Conservation (phyloP, 1,140 invertebrate species). For the Nephotettix cincticeps region DNA sequence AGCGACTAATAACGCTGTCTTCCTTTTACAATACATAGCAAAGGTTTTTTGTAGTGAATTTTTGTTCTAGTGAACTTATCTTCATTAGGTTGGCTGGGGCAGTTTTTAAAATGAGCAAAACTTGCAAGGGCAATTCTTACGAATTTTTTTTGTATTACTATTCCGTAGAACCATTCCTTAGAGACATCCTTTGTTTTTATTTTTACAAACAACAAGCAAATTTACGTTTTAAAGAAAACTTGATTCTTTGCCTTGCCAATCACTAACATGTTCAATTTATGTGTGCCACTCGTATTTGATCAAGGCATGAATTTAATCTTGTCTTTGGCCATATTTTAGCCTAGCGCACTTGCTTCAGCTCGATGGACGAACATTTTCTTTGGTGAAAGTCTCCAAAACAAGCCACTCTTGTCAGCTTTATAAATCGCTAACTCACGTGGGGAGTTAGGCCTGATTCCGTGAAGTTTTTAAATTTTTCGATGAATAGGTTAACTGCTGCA, state of each 20-base stretch:
- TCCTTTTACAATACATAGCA: not conserved
- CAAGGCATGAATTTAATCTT: slow-evolving; percentile 45
- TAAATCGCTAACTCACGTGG: no score
- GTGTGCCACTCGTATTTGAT: slow-evolving; percentile 44
- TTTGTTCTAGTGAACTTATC: not conserved
- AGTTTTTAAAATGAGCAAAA: not conserved
- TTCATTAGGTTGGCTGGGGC: not conserved
- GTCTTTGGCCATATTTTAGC: slow-evolving; percentile 43
- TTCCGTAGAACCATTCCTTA: not conserved
- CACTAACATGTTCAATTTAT: slow-evolving; percentile 43
- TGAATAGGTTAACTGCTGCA: not conserved
- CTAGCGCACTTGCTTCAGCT: not conserved
- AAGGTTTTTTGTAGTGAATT: not conserved
- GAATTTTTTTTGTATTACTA: no score
- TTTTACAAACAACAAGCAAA: not conserved
- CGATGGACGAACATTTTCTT: not conserved
- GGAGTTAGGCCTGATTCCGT: not conserved
- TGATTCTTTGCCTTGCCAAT: slow-evolving; percentile 45
- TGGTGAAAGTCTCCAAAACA: not conserved
- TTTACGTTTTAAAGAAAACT: slow-evolving; percentile 39
- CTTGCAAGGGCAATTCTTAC: no score
- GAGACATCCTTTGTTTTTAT: not conserved
- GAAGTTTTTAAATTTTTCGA: not conserved
- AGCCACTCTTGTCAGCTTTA: not conserved
- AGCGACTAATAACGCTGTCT: not conserved